phyloP scores from a whole-genome alignment of 2,888 invertebrate genomes.

The Lysandra bellargus region DNA sequence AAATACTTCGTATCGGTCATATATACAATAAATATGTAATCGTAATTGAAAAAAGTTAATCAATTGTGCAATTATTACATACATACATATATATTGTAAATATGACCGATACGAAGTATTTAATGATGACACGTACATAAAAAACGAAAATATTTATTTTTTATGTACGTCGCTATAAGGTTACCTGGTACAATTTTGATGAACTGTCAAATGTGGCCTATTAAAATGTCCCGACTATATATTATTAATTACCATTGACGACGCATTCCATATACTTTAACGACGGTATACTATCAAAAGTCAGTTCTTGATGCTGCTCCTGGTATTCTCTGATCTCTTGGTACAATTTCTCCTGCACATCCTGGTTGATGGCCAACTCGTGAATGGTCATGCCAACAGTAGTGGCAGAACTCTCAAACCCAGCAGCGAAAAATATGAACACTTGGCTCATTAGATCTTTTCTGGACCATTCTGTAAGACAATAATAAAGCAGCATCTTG shows the following conservation, averaged over 20 bases:
- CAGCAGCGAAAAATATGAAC: slow-evolving; percentile 71
- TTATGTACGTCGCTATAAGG: too few relatives aligned
- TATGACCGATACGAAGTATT: too few relatives aligned
- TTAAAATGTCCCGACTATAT: too few relatives aligned
- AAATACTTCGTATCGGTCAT: too few relatives aligned
- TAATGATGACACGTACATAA: too few relatives aligned
- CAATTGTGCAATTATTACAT: too few relatives aligned
- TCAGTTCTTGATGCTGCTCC: slow-evolving; percentile 48
- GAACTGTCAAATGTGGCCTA: too few relatives aligned
- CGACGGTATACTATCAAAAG: slow-evolving; percentile 53
- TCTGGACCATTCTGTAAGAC: slow-evolving; percentile 61
- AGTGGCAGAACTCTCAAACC: slow-evolving; percentile 69
- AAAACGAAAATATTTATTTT: too few relatives aligned
- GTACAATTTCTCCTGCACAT: slow-evolving; percentile 67
- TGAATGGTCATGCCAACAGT: slow-evolving; percentile 61
- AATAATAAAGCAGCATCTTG: background rate
- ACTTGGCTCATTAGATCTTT: slow-evolving; percentile 67
- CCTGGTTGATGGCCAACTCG: slow-evolving; percentile 64
- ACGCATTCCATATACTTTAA: slow-evolving; percentile 65
- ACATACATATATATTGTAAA: too few relatives aligned
- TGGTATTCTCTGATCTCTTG: slow-evolving; percentile 54
- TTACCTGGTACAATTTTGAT: too few relatives aligned
- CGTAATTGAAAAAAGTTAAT: too few relatives aligned
- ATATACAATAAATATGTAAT: too few relatives aligned
- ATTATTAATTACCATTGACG: slow-evolving; percentile 52